These are phyloP conservation scores for Macrobrachium nipponense DNA, from an alignment of 1,140 invertebrate genomes.

Conservation along the genomic window DNA sequence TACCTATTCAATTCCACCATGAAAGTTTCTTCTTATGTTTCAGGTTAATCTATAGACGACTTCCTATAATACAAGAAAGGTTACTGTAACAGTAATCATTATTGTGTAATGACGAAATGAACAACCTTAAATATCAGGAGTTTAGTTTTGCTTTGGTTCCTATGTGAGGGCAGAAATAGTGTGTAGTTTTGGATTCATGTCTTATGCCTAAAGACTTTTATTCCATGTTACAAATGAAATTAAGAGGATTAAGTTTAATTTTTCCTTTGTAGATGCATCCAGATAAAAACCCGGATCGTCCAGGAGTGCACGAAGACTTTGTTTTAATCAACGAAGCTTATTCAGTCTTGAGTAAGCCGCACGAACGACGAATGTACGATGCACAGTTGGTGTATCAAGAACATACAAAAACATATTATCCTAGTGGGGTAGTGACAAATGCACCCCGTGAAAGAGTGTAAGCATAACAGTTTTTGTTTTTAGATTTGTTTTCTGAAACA, in stretches of 20 bases:
- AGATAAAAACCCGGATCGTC: conserved; percentile 43
- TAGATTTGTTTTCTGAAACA: neutral
- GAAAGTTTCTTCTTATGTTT: too few relatives aligned
- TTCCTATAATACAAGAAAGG: too few relatives aligned
- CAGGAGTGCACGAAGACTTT: conserved; percentile 8
- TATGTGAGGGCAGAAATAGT: too few relatives aligned
- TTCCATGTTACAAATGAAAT: too few relatives aligned
- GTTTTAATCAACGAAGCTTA: conserved; percentile 45
- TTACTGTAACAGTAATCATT: too few relatives aligned
- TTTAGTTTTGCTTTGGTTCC: neutral
- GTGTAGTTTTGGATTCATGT: too few relatives aligned
- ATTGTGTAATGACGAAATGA: too few relatives aligned
- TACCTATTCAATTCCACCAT: too few relatives aligned
- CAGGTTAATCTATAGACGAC: too few relatives aligned
- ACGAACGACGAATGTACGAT: conserved; percentile 30
- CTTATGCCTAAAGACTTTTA: too few relatives aligned
- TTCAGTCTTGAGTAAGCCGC: conserved; percentile 41
- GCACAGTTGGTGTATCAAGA: conserved; percentile 1
- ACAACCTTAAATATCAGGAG: neutral
- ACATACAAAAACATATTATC: neutral
- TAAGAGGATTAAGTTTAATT: too few relatives aligned
- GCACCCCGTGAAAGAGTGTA: conserved; percentile 37
- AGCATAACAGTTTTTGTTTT: neutral
- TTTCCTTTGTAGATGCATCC: conserved; percentile 36
- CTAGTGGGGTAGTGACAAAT: conserved; percentile 34